phyloP scores from a whole-genome alignment of 2,888 invertebrate species.

The Capitulum mitella region DNA sequence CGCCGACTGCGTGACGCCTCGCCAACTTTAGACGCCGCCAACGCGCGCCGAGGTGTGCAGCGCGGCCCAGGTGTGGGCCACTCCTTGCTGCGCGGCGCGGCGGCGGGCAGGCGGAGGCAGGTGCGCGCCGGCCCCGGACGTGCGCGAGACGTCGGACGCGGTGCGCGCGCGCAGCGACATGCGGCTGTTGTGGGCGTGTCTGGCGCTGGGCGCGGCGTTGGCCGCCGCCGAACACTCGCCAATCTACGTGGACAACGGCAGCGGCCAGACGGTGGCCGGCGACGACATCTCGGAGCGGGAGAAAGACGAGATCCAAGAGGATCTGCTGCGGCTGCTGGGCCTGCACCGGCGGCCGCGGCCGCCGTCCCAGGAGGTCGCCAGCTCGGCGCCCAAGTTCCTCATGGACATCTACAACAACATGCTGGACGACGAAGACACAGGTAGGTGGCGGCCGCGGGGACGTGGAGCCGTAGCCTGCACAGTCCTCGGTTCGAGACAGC shows the following conservation, averaged over 20 bases:
- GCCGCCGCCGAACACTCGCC: neutral
- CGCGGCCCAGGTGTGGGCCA: neutral
- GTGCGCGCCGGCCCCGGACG: neutral
- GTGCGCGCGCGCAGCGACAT: neutral
- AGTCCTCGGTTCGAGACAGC: too few relatives aligned
- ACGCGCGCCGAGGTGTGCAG: neutral
- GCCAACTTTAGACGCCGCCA: constrained; percentile 7
- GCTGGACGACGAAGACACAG: constrained; percentile 14
- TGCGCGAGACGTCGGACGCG: neutral
- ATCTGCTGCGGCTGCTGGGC: constrained; percentile 31
- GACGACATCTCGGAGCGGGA: constrained; percentile 13
- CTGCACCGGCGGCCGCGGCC: constrained; percentile 29
- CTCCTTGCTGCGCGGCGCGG: neutral
- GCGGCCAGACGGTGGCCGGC: constrained; percentile 7
- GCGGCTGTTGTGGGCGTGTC: neutral
- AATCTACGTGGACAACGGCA: constrained; percentile 5
- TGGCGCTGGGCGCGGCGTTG: neutral
- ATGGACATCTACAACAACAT: constrained; percentile 24
- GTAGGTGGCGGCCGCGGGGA: neutral
- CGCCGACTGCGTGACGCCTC: neutral
- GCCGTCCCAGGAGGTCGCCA: neutral
- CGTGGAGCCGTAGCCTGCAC: too few relatives aligned
- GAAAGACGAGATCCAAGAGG: constrained; percentile 27
- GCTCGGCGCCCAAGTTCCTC: constrained; percentile 5
- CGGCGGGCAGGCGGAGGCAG: neutral